Evolutionary conservation across 2,797 vertebrate species (phyloP).

Genomic region (Tokudaia tokunoshimensis): DNA sequence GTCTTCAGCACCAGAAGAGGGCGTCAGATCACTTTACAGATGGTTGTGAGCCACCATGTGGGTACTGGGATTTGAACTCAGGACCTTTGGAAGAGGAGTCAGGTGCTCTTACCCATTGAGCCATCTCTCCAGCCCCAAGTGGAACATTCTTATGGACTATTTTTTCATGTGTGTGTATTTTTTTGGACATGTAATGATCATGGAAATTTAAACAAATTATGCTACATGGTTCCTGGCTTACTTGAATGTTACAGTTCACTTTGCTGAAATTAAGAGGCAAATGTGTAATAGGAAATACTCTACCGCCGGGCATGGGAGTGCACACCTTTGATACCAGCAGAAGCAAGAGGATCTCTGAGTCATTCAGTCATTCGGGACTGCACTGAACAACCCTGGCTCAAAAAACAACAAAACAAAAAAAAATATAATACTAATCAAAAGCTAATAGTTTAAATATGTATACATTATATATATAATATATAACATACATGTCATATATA

Average conservation of each 20-base stretch:
- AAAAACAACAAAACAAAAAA: not conserved
- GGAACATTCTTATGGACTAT: too few relatives aligned
- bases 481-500: not conserved
- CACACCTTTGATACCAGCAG: not conserved
- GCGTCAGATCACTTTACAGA: too few relatives aligned
- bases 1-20: too few relatives aligned
- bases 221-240: not conserved
- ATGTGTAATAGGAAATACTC: not conserved
- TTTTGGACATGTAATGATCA: not conserved
- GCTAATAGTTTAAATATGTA: constrained; percentile 68
- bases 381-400: not conserved
- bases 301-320: too few relatives aligned
- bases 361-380: not conserved
- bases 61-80: too few relatives aligned
- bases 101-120: not conserved
- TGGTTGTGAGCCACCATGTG: too few relatives aligned
- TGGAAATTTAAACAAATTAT: not conserved
- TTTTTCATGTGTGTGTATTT: not conserved
- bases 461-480: not conserved
- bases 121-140: not conserved
- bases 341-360: not conserved
- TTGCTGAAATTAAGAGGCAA: not conserved
- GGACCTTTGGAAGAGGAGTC: too few relatives aligned
- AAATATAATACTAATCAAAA: constrained; percentile 74
- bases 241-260: not conserved